Conservation (phyloP, 2,888 invertebrate genomes). For the Ephialtes manifestator region DNA sequence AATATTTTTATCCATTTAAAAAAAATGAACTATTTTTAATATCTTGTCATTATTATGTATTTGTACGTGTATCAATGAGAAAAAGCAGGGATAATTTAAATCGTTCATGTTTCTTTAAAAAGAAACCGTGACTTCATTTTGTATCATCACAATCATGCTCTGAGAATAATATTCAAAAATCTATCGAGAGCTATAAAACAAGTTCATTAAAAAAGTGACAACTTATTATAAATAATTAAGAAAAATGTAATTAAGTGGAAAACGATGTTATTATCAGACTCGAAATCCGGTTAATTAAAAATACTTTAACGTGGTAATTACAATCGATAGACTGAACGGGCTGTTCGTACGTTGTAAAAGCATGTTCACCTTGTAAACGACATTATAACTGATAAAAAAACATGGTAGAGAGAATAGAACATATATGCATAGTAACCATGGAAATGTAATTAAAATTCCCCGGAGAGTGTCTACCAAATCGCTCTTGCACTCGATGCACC, state of each 20-base stretch:
- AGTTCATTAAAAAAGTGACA: too few species aligned
- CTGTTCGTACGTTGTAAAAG: not conserved
- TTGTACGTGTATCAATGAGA: too few species aligned
- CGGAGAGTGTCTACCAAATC: conserved; percentile 56
- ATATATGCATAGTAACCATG: conserved; percentile 51
- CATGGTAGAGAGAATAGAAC: not conserved
- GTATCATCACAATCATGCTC: not conserved
- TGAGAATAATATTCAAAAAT: too few species aligned
- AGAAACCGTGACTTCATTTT: not conserved
- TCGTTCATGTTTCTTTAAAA: too few species aligned
- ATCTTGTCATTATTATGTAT: too few species aligned
- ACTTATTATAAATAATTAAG: not conserved
- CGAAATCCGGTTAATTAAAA: not conserved
- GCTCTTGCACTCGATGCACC: conserved; percentile 58
- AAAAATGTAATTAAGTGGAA: conserved; percentile 25
- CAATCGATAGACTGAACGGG: conserved; percentile 14
- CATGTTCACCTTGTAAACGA: conserved; percentile 33
- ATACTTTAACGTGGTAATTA: conserved; percentile 2
- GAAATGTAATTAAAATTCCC: conserved; percentile 68
- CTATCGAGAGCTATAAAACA: too few species aligned
- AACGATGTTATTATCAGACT: conserved; percentile 37
- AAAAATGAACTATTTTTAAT: too few species aligned
- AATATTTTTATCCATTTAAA: too few species aligned
- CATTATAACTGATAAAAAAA: conserved; percentile 39
- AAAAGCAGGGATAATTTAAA: too few species aligned